phyloP scores from a whole-genome alignment of 1,140 invertebrate species.

The Neoseiulus cucumeris region DNA sequence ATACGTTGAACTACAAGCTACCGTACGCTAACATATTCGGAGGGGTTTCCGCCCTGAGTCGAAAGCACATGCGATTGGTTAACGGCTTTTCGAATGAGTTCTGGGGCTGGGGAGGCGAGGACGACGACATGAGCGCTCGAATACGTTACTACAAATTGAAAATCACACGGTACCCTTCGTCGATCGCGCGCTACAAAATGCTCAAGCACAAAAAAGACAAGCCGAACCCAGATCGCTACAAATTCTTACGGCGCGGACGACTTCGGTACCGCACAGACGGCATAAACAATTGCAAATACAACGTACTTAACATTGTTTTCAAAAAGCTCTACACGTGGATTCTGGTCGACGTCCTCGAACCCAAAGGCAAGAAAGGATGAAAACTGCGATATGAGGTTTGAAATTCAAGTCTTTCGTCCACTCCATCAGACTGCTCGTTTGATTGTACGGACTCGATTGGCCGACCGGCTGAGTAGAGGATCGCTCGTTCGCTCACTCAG shows the following conservation, averaged over 20 bases:
- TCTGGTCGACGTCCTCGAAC: constrained; percentile 19
- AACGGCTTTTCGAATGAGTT: constrained; percentile 81
- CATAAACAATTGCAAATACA: constrained; percentile 63
- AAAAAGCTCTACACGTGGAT: constrained; percentile 34
- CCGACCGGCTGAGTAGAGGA: too few species aligned
- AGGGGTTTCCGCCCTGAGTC: constrained; percentile 61
- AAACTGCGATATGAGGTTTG: too few species aligned
- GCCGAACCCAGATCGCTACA: constrained; percentile 68
- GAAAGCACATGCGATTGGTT: constrained; percentile 52
- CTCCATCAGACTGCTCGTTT: too few species aligned
- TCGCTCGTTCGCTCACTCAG: too few species aligned
- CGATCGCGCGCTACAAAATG: constrained; percentile 75
- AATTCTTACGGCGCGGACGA: constrained; percentile 56
- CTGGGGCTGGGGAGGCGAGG: constrained; percentile 82
- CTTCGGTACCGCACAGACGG: constrained; percentile 63
- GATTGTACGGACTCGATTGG: too few species aligned
- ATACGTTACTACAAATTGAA: constrained; percentile 53
- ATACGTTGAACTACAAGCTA: constrained; percentile 22
- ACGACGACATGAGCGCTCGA: constrained; percentile 68
- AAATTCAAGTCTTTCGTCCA: too few species aligned
- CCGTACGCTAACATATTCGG: constrained; percentile 33
- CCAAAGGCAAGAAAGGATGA: background rate
- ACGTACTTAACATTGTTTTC: constrained; percentile 42
- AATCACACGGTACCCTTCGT: constrained; percentile 63
- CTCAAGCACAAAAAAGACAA: constrained; percentile 64